Base-by-base conservation (phyloP, 2,113 vertebrate species). In the Phalacrocorax brasilianus region DNA sequence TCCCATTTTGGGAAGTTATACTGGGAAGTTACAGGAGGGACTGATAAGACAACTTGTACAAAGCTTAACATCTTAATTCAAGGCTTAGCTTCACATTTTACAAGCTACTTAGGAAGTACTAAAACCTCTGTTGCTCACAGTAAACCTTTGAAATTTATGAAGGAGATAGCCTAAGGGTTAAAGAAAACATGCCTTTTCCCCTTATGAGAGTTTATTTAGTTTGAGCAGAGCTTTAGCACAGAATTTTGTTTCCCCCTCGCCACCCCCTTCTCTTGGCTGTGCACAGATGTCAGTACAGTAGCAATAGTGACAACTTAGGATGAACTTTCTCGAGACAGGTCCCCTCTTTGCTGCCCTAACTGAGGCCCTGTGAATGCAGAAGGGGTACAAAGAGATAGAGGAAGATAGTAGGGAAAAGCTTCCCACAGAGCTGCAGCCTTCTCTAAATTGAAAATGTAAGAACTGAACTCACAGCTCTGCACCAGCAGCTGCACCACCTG, bases 41-140 rank as follows among this genome's bases (percentile, higher is more conserved):
- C 21, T 81, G 61, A 78, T 81, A 93, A 92, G 1, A 62, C 1
- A 16, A 77, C 80, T 89, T 87, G 83, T 47, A 89, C 47, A 71
- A 94, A 93, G 68, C 55, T 83, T 93, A 90, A 86, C 72, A 96
- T 75, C 87, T 87, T 65, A 78, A 82, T 91, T 94, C 81, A 91
- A 87, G 61, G 87, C 84, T 95, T 85, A 92, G 70, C 68, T 91
- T 91, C 52, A 26, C 42, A 63, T 89, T 96, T 83, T 84, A 88
- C 79, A 86, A 89, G 88, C 53, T 82, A 80, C 67, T 89, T 90
- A 53, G 47, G 23, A 93, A 88, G 72, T 14, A 33, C 40, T 56
- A 92, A 74, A 63, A 84, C n/a, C 85, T 93, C 88, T 78, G 61
- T 15, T 91, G 73, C 68, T 92, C 76, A 71, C 68, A 89, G 80